These are phyloP conservation scores for Acyrthosiphon pisum DNA, from an alignment of 1,140 invertebrate species.

Conservation along the genomic window DNA sequence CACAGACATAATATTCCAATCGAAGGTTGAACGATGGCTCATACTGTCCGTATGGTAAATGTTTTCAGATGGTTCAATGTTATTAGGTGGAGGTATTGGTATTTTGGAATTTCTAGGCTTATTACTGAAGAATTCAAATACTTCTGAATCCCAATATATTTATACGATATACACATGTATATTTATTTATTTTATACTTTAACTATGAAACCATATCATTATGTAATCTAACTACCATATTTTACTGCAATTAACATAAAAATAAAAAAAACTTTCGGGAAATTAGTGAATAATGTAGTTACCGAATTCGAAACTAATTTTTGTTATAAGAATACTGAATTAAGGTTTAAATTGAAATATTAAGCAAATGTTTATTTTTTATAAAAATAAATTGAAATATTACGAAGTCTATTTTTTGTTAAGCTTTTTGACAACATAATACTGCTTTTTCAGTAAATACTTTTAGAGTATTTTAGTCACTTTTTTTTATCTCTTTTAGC, in stretches of 20 bases:
- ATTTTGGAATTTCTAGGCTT: background rate
- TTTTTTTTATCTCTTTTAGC: background rate
- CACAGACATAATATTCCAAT: background rate
- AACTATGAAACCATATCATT: too few relatives aligned
- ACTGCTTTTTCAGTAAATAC: background rate
- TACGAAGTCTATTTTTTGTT: background rate
- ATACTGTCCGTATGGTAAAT: background rate
- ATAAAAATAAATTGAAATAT: background rate
- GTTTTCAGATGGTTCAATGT: too few relatives aligned
- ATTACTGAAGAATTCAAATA: background rate
- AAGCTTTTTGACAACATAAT: conserved; percentile 1
- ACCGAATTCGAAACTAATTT: background rate
- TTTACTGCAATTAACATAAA: too few relatives aligned
- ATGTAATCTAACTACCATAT: too few relatives aligned
- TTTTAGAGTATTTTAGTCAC: background rate
- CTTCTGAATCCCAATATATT: too few relatives aligned
- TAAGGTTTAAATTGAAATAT: background rate
- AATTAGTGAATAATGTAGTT: background rate
- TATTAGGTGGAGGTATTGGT: background rate
- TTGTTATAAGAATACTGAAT: background rate
- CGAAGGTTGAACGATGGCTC: background rate
- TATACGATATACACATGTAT: too few relatives aligned
- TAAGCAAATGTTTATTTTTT: background rate
- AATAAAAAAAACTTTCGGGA: too few relatives aligned
- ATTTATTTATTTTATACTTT: too few relatives aligned